Conservation (phyloP, 2,113 vertebrate species). For the Illadopsis cleaveri region DNA sequence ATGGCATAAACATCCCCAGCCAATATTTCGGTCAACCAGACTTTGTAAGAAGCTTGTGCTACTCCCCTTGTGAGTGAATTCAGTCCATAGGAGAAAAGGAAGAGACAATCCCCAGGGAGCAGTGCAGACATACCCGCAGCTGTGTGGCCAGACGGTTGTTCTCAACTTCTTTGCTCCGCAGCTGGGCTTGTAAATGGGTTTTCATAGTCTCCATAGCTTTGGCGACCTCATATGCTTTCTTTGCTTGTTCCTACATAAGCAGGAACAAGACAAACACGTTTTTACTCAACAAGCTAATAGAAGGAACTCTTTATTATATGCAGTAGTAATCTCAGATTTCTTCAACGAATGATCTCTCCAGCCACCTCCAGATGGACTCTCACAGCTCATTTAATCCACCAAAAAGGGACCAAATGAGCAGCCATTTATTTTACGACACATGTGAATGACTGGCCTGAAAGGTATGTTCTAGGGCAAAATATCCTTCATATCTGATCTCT, state of each 20-base stretch:
- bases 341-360: background rate
- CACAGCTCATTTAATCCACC: background rate
- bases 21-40: background rate
- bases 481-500: background rate
- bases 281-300: background rate
- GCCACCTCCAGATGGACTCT: background rate
- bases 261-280: background rate
- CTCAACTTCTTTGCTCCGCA: conserved; percentile 86
- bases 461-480: background rate
- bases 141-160: conserved; percentile 83
- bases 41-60: background rate
- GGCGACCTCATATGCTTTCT: conserved; percentile 76
- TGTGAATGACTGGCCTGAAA: background rate
- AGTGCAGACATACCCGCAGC: conserved; percentile 76
- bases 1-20: background rate
- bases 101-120: background rate
- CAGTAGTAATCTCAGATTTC: background rate
- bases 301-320: background rate
- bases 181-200: conserved; percentile 84
- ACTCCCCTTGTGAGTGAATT: background rate
- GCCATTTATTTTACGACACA: background rate
- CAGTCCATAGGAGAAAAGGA: background rate
- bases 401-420: background rate
- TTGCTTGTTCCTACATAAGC: conserved; percentile 78
- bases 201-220: conserved; percentile 83